Base-by-base conservation (phyloP, 1,140 invertebrate genomes). In the Eurosta solidaginis region DNA sequence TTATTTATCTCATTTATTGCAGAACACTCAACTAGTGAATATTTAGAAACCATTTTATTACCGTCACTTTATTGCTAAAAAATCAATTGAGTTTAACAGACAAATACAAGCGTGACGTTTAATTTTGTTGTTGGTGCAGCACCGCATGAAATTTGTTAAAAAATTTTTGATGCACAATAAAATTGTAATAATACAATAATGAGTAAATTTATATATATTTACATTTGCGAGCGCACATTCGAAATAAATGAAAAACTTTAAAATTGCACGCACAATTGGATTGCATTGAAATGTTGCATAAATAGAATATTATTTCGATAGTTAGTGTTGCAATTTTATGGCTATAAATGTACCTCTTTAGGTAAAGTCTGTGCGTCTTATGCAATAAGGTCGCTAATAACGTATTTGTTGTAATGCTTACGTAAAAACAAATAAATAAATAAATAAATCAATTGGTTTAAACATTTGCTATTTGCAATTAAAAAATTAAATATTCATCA, bases 211-310 rank as follows among this genome's bases (percentile, higher is more conserved):
- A 52, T 22, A 10, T 52, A 22, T 10, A n/a, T 68, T 17, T 40
- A 33, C 20, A 27, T n/a, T 20, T 42, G 33, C 1, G 22, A 2
- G 3, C 10, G 33, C 6, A 1, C 59, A 40, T 20, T 9, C 59
- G 14, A 68, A 68, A 68, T 68, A 68, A 68, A 68, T 68, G 59
- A 68, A 68, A 68, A 68, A 68, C 59, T 68, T 40, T 68, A 68
- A 68, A 40, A 17, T 68, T 68, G 59, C 36, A 68, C 59, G 59
- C 59, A 36, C 59, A 68, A 68, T 68, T 68, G 59, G 59, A 33
- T 42, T 68, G 59, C 33, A 68, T 68, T 42, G 33, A 40, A 22
- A 68, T 40, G 29, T 20, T 68, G 54, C 25, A 54, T 27, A 63
- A n/a, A 33, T 12, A 20, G n/a, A n/a, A n/a, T n/a, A n/a, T n/a